Evolutionary conservation across 2,888 invertebrate species (phyloP), one percentile per base, ranked within the genome.

Genomic region (Erebia ligea): DNA sequence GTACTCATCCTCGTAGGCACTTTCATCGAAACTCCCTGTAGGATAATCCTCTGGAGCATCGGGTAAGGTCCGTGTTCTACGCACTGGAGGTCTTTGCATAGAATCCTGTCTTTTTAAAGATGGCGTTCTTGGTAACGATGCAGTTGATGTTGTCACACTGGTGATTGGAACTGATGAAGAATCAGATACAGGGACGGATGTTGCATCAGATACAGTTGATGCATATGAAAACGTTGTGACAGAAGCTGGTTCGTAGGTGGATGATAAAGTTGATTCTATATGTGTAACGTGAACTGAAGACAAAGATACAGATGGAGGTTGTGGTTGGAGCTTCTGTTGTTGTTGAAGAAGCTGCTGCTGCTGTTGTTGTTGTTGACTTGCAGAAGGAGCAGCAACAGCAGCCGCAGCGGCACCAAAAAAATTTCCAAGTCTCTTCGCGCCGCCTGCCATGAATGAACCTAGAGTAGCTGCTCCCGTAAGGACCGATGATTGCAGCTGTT

Each of bases 1-100:
- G 83, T 91, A 92, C 86, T 93, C 92, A 79, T 92, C 91, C 78
- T 93, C 93, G 86, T 92, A 93, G 92, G 92, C 92, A 92, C 92
- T 92, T 91, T 92, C 92, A 81, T 92, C 91, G 79, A 88, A 91
- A 85, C 88, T 88, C 76, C 86, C 85, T 82, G 87, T 85, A 77
- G 81, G 75, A 82, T 89, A 84, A 74, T 92, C 92, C 74, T 92
- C 92, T 62, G 93, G 93, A 73, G 93, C 93, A 78, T 92, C 93
- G 65, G 93, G 93, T 79, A 93, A 84, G 67, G 92, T 93, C 77
- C 92, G 86, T 54, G 84, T 92, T 73, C 93, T 88, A 80, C 88
- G 92, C 83, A 93, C 92, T 73, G 92, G 77, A 78, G 92, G 92
- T 81, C 92, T 89, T 78, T 93, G 92, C 81, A 93, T 91, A n/a